Evolutionary conservation across 2,888 invertebrate genomes (phyloP), one percentile per base, ranked within the genome.

Genomic region (Hipparchia semele): DNA sequence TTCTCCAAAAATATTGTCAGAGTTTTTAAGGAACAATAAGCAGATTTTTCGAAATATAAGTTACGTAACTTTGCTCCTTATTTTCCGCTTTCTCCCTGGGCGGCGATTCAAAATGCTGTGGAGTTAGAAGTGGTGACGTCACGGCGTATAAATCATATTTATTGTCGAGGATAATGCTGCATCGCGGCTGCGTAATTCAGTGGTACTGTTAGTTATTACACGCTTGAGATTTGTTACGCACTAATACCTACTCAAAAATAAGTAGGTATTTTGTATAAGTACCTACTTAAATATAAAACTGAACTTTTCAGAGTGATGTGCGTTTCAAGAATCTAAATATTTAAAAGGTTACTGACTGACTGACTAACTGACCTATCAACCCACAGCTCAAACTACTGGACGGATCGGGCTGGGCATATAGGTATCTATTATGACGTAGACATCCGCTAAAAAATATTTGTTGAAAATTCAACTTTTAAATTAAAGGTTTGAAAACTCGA

Each of bases 101-200:
- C 86, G 76, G 79, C 79, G 82, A 84, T 82, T 84, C 79, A 77
- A 84, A 84, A 82, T 82, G 82, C 51, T 79, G 79, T 82, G 78
- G 73, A 75, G 68, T 76, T 72, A 76, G 79, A 80, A 83, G 80
- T 81, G 81, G 82, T 85, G 86, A 86, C 83, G 87, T 87, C 87
- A 88, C 82, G 88, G 83, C 73, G 80, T 83, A 86, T 89, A 90
- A 90, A 89, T 90, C 89, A 90, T 87, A 85, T 85, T 86, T 86
- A 89, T 87, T 87, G 86, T 82, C 81, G 78, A 79, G 80, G 82
- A 83, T 83, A 83, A 82, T 68, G 72, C 59, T 68, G 46, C 59
- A 70, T 70, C 61, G 80, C 54, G 62, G 77, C 79, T 83, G 83
- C 82, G 83, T 73, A 75, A 74, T 74, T 73, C 66, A 3, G 56